Evolutionary conservation across 1,140 invertebrate genomes (phyloP), one percentile per base, ranked within the genome.

Genomic region (Ladona fulva): DNA sequence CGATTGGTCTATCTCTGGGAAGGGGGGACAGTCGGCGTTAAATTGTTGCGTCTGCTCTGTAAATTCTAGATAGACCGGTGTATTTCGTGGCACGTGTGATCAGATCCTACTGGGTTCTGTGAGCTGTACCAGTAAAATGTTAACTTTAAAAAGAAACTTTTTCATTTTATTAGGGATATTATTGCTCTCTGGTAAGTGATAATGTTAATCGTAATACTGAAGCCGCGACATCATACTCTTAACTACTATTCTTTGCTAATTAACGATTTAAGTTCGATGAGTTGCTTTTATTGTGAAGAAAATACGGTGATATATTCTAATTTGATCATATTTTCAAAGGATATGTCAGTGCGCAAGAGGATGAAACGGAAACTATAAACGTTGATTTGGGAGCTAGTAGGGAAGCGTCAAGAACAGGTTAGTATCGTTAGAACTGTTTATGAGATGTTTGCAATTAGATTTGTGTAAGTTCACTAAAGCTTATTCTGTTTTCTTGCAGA

Each of bases 381-480:
- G 82, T 88, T 59, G 92, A 96, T 85, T 84, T 96, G 74, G 94
- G 94, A 6, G 89, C 92, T 37, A 93, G 91, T 78, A 88, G 91
- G 81, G 94, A 96, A 85, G 94, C 88, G 78, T 95, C 93, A 16
- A 89, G 92, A 86, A 96, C 95, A 87, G 93, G 93, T 94, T 86
- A 83, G 78, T 78, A 76, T 79, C 25, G 16, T 74, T 74, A 22
- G 8, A 24, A 73, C 19, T 22, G 0, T 52, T 78, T 14, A 25
- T 37, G 1, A 25, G 6, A 16, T 24, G 73, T 52, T 42, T 12
- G 59, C 25, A 25, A 7, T n/a, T 22, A n/a, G 12, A 10, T 73
- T 73, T 52, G 12, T 12, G n/a, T 74, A 6, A 42, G 14, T 37
- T 37, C 8, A 8, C 29, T 52, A n/a, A 59, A 37, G 37, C n/a